Evolutionary conservation across 2,797 vertebrate species (phyloP).

Genomic region (Cryptoprocta ferox): DNA sequence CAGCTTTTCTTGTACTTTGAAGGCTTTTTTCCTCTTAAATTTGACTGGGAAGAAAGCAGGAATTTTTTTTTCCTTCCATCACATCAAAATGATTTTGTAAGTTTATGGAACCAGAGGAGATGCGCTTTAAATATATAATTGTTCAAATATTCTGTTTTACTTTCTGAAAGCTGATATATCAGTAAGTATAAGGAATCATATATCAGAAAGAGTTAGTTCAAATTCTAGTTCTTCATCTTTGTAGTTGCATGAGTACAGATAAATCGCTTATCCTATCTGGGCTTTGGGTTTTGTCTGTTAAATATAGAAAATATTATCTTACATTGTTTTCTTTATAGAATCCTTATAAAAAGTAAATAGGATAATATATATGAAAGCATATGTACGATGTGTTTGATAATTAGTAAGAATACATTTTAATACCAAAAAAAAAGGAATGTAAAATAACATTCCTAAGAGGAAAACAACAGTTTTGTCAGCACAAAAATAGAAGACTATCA

Average conservation of each 20-base stretch:
- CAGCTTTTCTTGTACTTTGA: constrained; percentile 62
- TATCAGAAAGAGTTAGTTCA: background rate
- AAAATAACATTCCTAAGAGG: background rate
- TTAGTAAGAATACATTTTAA: constrained; percentile 5
- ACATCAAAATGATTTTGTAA: constrained; percentile 69
- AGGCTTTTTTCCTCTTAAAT: constrained; percentile 51
- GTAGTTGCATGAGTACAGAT: background rate
- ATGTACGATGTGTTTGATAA: background rate
- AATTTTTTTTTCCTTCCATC: constrained; percentile 61
- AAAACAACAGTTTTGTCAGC: background rate
- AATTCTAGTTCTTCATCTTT: background rate
- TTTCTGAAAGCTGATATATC: background rate
- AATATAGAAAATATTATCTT: background rate
- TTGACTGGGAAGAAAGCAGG: background rate
- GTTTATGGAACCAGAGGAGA: constrained; percentile 17
- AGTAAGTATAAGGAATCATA: background rate
- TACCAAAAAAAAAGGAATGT: background rate
- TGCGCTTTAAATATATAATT: background rate
- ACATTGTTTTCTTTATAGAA: background rate
- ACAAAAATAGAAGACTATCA: background rate
- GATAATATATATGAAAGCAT: background rate
- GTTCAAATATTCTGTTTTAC: constrained; percentile 15
- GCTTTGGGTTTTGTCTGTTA: background rate
- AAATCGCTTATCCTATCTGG: background rate
- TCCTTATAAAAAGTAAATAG: background rate